Base-by-base conservation (phyloP, 2,797 vertebrate genomes). In the Cheirogaleus major region DNA sequence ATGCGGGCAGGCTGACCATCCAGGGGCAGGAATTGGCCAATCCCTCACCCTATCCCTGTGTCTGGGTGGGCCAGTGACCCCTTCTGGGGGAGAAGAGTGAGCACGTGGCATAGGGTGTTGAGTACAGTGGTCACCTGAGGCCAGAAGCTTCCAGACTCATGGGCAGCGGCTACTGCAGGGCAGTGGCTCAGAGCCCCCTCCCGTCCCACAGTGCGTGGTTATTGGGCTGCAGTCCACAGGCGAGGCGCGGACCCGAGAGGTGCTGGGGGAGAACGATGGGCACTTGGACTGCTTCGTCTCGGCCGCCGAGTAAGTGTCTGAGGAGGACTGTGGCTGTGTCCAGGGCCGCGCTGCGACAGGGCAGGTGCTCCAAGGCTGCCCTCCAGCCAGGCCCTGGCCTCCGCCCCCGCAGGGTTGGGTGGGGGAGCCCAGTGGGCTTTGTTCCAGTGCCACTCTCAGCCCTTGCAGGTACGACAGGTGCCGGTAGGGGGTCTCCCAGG, bases 201-300 rank as follows among this genome's bases (percentile, higher is more conserved):
- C 10, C 45, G 4, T 38, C 32, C 89, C 11, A 0, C 97, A 99
- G 99, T 99, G 99, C 43, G 98, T 99, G 0, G 99, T 99, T 87
- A 99, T 99, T 0, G 99, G 99, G 32, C 99, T 99, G 96, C 99
- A 99, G 99, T 99, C 99, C n/a, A 99, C 99, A 0, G 99, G 99
- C 1, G 99, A 99, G 98, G 99, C 99, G 0, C 99, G 99, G 38
- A 99, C 99, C 78, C 99, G 99, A 89, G 99, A 99, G 91, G 99
- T 99, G 85, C 98, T 99, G 96, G 99, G 99, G 0, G 99, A 99
- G 98, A 99, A 99, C 0, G 99, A 99, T 0, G 99, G 99, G 1
- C 99, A 99, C 13, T 99, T 99, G 0, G 99, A 99, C 98, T 99
- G 99, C 98, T 99, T 99, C 80, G 99, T 99, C 25, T 99, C 99